These are phyloP conservation scores for Synanthedon myopaeformis DNA, from an alignment of 2,888 invertebrate genomes.

Conservation along the genomic window DNA sequence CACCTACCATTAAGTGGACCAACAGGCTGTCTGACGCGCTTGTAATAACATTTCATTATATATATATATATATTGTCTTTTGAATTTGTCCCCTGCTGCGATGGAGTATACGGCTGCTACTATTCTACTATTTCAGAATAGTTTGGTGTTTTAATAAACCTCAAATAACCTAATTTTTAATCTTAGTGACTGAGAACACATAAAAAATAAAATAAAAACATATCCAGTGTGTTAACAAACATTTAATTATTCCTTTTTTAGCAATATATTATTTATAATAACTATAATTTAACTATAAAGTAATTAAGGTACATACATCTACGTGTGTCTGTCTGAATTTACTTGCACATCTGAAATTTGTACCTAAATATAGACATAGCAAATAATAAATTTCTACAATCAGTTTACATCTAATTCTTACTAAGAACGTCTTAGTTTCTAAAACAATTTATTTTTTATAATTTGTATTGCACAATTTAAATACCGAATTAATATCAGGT, in stretches of 20 bases:
- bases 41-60: too few relatives aligned
- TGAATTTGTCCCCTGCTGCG: too few relatives aligned
- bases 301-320: conserved; percentile 38
- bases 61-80: too few relatives aligned
- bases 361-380: conserved; percentile 32
- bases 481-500: conserved; percentile 15
- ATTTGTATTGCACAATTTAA: conserved; percentile 61
- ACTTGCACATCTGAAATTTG: conserved; percentile 22
- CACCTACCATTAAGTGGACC: too few relatives aligned
- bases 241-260: conserved; percentile 67
- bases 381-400: conserved; percentile 41
- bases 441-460: conserved; percentile 32
- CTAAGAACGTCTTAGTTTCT: conserved; percentile 36
- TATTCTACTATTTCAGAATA: too few relatives aligned
- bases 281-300: conserved; percentile 62
- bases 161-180: too few relatives aligned
- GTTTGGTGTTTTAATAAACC: too few relatives aligned
- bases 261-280: conserved; percentile 69
- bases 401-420: conserved; percentile 31
- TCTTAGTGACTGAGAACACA: too few relatives aligned
- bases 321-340: conserved; percentile 23
- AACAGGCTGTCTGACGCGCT: too few relatives aligned
- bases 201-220: conserved; percentile 16
- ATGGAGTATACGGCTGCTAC: too few relatives aligned
- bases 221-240: conserved; percentile 56